Conservation (phyloP, 2,113 vertebrate species). For the Mungos mungo region DNA sequence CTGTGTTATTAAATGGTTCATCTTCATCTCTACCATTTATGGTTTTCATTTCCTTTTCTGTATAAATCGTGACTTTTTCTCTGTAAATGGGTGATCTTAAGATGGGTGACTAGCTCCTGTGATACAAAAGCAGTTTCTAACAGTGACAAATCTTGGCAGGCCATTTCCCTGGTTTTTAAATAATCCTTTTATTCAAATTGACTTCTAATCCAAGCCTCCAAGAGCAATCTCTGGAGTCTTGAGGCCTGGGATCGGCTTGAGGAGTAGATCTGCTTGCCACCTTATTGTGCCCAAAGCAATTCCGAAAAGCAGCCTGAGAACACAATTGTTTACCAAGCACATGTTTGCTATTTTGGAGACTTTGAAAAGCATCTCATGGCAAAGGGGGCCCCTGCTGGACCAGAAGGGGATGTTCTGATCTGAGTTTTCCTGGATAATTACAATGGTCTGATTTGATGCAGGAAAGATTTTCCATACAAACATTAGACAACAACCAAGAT, state of each 20-base stretch:
- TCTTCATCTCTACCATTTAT: not conserved
- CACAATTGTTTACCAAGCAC: not conserved
- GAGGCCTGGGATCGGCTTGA: not conserved
- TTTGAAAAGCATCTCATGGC: conserved; percentile 58
- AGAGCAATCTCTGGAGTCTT: not conserved
- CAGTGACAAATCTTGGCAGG: not conserved
- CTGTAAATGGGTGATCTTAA: not conserved
- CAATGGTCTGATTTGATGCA: conserved; percentile 74
- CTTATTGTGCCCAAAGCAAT: not conserved
- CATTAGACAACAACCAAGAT: conserved; percentile 76
- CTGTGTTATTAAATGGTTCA: not conserved
- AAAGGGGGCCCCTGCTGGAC: conserved; percentile 78
- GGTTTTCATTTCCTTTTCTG: not conserved
- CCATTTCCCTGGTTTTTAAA: not conserved
- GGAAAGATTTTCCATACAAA: conserved; percentile 74
- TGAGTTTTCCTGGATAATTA: conserved; percentile 80
- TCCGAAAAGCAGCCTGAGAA: not conserved
- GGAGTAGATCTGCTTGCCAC: not conserved
- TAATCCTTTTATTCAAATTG: not conserved
- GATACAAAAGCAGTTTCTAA: not conserved
- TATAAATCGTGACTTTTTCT: not conserved
- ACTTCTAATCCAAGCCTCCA: not conserved
- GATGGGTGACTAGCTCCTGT: not conserved
- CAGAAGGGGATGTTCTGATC: conserved; percentile 78
- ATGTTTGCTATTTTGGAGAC: conserved; percentile 39